A percentile compares a stretch with the other conserved stretches of the same genome.
Evolutionary conservation across 1,140 invertebrate species (phyloP).

Genomic region (Temnothorax curvispinosus): DNA sequence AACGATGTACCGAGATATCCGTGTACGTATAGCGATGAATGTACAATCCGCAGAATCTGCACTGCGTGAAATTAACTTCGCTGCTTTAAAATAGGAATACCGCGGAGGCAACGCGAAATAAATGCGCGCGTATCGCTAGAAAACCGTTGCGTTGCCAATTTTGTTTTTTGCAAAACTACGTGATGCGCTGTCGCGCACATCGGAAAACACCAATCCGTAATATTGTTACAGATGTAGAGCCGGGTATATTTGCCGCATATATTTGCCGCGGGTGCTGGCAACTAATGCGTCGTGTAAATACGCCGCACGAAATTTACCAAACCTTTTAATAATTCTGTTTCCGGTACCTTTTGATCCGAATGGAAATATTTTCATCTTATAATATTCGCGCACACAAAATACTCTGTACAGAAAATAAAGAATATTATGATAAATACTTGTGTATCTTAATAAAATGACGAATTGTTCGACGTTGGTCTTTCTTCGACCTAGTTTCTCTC

Average conservation of each 20-base stretch:
- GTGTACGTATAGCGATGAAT: slow-evolving; percentile 49
- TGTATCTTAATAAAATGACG: slow-evolving; percentile 22
- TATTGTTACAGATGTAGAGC: not conserved
- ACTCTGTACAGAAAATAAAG: not conserved
- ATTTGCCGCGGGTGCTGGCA: not conserved
- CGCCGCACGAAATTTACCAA: not conserved
- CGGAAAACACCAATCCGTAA: slow-evolving; percentile 27
- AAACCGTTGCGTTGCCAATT: slow-evolving; percentile 13
- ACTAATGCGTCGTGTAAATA: slow-evolving; percentile 15
- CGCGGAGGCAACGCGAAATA: slow-evolving; percentile 10
- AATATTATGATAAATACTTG: not conserved
- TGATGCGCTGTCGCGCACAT: not conserved
- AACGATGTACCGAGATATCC: slow-evolving; percentile 5
- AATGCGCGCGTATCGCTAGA: slow-evolving; percentile 21
- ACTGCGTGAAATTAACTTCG: slow-evolving; percentile 76
- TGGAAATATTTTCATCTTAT: not conserved
- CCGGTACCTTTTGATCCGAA: not conserved
- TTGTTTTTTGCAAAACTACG: not conserved
- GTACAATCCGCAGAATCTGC: slow-evolving; percentile 68
- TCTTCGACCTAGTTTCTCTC: not conserved
- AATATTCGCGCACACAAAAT: not conserved
- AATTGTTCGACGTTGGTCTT: not conserved
- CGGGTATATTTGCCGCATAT: not conserved
- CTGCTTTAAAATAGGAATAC: slow-evolving; percentile 61
- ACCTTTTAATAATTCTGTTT: not conserved